Conservation (phyloP, 2,113 vertebrate genomes). For the Calidris pugnax region DNA sequence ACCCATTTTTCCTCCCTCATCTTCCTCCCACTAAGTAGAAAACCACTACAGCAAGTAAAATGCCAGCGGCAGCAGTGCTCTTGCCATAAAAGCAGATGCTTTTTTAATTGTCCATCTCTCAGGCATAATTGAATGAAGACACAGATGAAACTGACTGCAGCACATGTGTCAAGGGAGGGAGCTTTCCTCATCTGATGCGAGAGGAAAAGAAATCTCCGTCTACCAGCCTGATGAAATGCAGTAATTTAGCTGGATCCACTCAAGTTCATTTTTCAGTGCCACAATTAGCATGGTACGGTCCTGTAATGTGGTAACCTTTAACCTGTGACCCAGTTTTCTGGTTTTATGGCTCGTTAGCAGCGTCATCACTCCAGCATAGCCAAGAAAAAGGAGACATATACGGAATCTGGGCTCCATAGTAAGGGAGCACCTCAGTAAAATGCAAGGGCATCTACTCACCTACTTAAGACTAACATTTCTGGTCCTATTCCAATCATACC, state of each 20-base stretch:
- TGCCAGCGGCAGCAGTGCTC: background rate
- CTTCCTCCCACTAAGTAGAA: background rate
- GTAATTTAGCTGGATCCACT: background rate
- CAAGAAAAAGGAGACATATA: background rate
- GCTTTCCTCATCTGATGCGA: background rate
- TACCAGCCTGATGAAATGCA: background rate
- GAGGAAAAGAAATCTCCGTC: background rate
- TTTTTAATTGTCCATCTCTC: constrained; percentile 53
- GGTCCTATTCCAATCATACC: background rate
- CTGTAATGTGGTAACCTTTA: background rate
- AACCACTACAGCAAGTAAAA: background rate
- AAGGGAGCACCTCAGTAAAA: background rate
- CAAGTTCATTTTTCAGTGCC: background rate
- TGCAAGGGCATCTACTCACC: background rate
- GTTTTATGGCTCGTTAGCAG: background rate
- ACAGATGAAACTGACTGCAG: constrained; percentile 12
- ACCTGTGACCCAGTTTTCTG: background rate
- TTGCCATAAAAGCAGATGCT: constrained; percentile 24
- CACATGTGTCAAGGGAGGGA: background rate
- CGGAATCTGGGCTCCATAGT: rapidly evolving
- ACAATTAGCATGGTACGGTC: background rate
- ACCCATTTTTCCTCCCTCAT: background rate
- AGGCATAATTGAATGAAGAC: constrained; percentile 1
- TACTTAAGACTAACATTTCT: background rate
- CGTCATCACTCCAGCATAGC: background rate